phyloP scores from a whole-genome alignment of 2,113 vertebrate genomes.

The Aplodontia rufa region DNA sequence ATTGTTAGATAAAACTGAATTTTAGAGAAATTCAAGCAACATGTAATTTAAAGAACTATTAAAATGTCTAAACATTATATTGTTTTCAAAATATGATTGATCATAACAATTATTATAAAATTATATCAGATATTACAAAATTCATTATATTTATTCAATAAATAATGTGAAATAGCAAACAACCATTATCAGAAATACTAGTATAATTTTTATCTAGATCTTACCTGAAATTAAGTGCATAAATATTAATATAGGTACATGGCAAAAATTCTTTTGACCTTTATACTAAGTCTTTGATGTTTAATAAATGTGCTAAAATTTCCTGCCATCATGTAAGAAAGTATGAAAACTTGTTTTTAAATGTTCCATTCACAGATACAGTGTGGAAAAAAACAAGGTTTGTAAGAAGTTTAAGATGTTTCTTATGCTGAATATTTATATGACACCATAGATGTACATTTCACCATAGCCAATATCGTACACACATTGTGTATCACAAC shows the following conservation, averaged over 20 bases:
- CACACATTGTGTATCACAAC: neutral
- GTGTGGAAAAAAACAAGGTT: neutral
- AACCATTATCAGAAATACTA: neutral
- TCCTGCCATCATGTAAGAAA: conserved; percentile 14
- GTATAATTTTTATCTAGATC: neutral
- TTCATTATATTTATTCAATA: neutral
- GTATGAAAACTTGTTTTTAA: neutral
- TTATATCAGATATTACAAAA: neutral
- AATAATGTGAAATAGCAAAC: neutral
- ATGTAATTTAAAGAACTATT: conserved; percentile 4
- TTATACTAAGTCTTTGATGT: neutral
- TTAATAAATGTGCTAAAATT: neutral
- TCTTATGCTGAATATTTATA: conserved; percentile 37
- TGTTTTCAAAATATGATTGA: neutral
- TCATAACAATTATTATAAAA: neutral
- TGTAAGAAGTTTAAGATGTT: neutral
- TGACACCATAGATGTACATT: neutral
- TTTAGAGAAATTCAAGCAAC: neutral
- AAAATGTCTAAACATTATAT: neutral
- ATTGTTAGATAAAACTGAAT: neutral
- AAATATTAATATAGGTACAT: neutral
- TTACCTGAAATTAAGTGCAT: neutral
- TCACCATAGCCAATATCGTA: neutral
- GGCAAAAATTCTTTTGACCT: neutral
- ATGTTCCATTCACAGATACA: neutral